Conservation (phyloP, 2,113 vertebrate species). For the Australoheros scitulus region DNA sequence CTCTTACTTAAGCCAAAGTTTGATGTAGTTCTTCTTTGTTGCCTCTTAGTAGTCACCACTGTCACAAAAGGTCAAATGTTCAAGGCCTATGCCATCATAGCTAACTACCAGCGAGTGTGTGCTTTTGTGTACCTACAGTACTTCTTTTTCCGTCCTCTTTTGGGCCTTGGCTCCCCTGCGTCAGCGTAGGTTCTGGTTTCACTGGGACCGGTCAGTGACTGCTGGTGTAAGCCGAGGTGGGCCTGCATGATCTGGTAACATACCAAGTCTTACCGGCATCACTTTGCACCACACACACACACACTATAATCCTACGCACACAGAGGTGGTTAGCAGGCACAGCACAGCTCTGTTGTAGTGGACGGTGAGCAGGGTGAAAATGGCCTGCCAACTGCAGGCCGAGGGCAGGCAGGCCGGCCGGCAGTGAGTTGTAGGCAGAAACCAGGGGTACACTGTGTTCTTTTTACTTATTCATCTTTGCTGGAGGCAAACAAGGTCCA, state of each 20-base stretch:
- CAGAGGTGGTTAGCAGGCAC: conserved; percentile 50
- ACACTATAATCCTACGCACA: conserved; percentile 33
- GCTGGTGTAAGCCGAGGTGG: conserved; percentile 70
- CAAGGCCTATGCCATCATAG: neutral
- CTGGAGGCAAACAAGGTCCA: conserved; percentile 69
- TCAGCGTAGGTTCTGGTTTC: conserved; percentile 70
- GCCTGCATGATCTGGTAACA: conserved; percentile 69
- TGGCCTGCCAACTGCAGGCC: conserved; percentile 54
- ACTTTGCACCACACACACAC: conserved; percentile 53
- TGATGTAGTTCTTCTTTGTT: neutral
- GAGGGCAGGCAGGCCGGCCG: conserved; percentile 42
- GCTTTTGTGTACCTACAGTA: neutral
- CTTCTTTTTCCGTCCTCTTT: conserved; percentile 12
- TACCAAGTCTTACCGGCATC: conserved; percentile 47
- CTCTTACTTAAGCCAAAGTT: neutral
- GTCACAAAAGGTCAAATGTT: conserved; percentile 1
- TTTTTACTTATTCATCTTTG: conserved; percentile 78
- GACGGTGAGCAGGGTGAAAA: conserved; percentile 43
- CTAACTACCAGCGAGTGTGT: neutral
- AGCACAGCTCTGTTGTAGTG: conserved; percentile 49
- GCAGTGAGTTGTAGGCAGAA: conserved; percentile 65
- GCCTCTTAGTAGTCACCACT: neutral
- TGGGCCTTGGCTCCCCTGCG: conserved; percentile 47
- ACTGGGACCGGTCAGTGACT: conserved; percentile 48
- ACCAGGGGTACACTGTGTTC: conserved; percentile 77